Evolutionary conservation across 1,140 invertebrate genomes (phyloP), one percentile per base, ranked within the genome.

Genomic region (Scaptomyza montana): DNA sequence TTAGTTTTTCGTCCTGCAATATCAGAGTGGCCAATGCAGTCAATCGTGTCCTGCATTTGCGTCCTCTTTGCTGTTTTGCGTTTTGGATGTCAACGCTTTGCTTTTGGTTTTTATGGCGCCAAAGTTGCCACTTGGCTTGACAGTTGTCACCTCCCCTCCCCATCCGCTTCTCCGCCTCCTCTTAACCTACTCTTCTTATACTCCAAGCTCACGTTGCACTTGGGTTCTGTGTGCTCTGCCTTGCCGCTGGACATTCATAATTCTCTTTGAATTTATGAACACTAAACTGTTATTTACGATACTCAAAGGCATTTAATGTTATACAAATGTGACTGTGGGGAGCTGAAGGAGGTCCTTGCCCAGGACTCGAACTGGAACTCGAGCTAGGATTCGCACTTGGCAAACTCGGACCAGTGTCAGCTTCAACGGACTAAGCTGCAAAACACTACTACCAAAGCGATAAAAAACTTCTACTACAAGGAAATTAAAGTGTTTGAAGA

Each of bases 241-340:
- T 41, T 36, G 66, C 66, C 59, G 36, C 72, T 77, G 75, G 75
- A 77, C 79, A 82, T 79, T 79, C 79, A 82, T 82, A 82, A 82
- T 79, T 79, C 79, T 82, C 77, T 82, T 71, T 79, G 77, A 82
- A 82, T 82, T 82, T 82, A 82, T 82, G 79, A 74, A 82, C 77
- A 82, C 79, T 82, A 79, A 79, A 79, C 77, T 79, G 77, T 82
- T 82, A 82, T 82, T 82, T 82, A 82, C 79, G 79, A 82, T 82
- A 79, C 79, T 79, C 77, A 74, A 77, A 77, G 74, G 79, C 77
- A 82, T 82, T 82, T 79, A 77, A 78, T 82, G 70, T 68, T 78
- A 77, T 78, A 78, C 77, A 78, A 78, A 78, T 78, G 77, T 67
- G 68, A 72, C 77, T 56, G 54, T 72, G 49, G 77, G 74, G 77